Conservation (phyloP, 2,888 invertebrate species). For the Heliconius ismenius region DNA sequence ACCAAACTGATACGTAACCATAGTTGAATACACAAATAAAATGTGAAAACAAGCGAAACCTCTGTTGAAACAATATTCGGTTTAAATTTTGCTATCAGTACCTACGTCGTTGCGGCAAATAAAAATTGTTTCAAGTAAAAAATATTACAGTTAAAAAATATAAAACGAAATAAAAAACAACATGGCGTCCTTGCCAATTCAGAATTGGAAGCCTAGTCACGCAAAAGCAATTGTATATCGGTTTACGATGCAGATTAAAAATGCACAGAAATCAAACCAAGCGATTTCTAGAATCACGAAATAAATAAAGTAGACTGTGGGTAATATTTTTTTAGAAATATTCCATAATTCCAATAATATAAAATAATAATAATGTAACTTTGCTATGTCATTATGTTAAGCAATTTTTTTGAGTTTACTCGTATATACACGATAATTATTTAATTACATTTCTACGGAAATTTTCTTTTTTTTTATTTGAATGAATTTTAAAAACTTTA, state of each 20-base stretch:
- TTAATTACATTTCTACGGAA: neutral
- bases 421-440: no score
- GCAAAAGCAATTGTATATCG: constrained; percentile 60
- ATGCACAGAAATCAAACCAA: constrained; percentile 71
- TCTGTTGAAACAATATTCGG: constrained; percentile 38
- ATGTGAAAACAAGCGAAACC: constrained; percentile 42
- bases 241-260: constrained; percentile 56
- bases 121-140: constrained; percentile 31
- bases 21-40: constrained; percentile 44
- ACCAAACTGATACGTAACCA: constrained; percentile 42
- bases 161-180: constrained; percentile 6
- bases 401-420: no score
- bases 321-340: neutral
- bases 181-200: constrained; percentile 35
- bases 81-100: constrained; percentile 33
- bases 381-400: no score
- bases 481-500: neutral
- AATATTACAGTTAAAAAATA: constrained; percentile 30
- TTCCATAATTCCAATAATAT: no score
- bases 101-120: constrained; percentile 27
- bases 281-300: constrained; percentile 61
- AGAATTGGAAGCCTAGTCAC: constrained; percentile 39
- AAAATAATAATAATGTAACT: no score
- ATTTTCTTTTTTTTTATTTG: no score
- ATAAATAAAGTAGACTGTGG: constrained; percentile 55